Conservation (phyloP, 2,113 vertebrate species). For the Oncorhynchus gorbuscha region DNA sequence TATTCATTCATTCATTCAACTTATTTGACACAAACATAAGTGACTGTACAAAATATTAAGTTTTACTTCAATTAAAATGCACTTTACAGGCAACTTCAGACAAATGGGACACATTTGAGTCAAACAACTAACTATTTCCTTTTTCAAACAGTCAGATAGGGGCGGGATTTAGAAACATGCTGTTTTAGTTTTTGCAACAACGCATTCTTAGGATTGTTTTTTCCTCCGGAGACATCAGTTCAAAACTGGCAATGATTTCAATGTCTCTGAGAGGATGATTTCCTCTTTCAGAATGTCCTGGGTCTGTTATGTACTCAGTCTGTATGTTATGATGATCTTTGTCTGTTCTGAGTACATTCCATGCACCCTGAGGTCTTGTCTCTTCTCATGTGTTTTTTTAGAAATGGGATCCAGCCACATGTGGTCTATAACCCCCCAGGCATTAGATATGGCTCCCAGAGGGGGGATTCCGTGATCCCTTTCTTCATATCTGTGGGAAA, state of each 20-base stretch:
- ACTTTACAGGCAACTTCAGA: no score
- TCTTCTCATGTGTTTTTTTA: constrained; percentile 37
- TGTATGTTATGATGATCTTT: neutral
- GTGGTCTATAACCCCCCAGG: constrained; percentile 52
- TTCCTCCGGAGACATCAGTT: constrained; percentile 35
- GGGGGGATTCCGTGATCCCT: constrained; percentile 18
- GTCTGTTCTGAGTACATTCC: constrained; percentile 32
- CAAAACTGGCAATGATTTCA: constrained; percentile 37
- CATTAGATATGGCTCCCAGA: constrained; percentile 29
- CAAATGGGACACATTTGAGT: no score
- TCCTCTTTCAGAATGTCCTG: constrained; percentile 22
- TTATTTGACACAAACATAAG: neutral
- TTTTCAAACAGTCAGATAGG: neutral
- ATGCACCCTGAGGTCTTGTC: constrained; percentile 28
- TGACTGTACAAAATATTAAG: neutral
- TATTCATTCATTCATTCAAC: neutral
- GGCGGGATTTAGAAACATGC: constrained; percentile 13
- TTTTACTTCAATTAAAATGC: no score
- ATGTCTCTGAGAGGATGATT: constrained; percentile 28
- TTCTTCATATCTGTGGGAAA: constrained; percentile 31
- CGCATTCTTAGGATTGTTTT: constrained; percentile 56
- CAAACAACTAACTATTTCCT: no score
- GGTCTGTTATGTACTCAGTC: constrained; percentile 3
- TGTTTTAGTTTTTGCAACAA: constrained; percentile 40
- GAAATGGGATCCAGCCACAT: constrained; percentile 33